Evolutionary conservation across 2,888 invertebrate species (phyloP).

Genomic region (Mythimna lalbum): DNA sequence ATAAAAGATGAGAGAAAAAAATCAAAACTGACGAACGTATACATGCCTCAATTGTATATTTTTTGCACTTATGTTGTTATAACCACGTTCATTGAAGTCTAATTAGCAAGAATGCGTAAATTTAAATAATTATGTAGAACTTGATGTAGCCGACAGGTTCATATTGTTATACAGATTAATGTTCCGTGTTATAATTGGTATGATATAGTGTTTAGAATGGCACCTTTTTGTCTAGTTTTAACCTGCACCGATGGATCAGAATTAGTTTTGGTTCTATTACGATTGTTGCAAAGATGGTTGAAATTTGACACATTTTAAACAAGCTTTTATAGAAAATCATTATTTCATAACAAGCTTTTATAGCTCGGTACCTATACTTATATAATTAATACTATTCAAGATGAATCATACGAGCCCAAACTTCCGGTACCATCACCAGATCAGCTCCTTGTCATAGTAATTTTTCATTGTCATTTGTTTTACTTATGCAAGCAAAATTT

Average conservation of each 20-base stretch:
- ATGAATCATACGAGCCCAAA: too few relatives aligned
- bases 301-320: too few relatives aligned
- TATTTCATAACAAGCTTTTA: too few relatives aligned
- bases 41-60: background rate
- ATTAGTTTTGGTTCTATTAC: background rate
- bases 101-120: slow-evolving; percentile 40
- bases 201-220: background rate
- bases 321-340: too few relatives aligned
- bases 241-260: too few relatives aligned
- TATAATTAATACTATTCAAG: too few relatives aligned
- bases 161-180: slow-evolving; percentile 7
- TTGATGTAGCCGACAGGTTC: background rate
- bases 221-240: slow-evolving; percentile 11
- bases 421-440: too few relatives aligned
- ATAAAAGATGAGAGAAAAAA: background rate
- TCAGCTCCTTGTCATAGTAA: too few relatives aligned
- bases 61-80: background rate
- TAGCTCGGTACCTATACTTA: too few relatives aligned
- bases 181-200: slow-evolving; percentile 21
- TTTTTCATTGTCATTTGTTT: too few relatives aligned
- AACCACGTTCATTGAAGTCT: slow-evolving; percentile 21
- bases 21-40: background rate
- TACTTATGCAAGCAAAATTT: too few relatives aligned
- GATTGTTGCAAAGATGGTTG: background rate
- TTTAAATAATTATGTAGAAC: slow-evolving; percentile 24